Evolutionary conservation across 2,888 invertebrate species (phyloP).

Genomic region (Tiliacea citrago): DNA sequence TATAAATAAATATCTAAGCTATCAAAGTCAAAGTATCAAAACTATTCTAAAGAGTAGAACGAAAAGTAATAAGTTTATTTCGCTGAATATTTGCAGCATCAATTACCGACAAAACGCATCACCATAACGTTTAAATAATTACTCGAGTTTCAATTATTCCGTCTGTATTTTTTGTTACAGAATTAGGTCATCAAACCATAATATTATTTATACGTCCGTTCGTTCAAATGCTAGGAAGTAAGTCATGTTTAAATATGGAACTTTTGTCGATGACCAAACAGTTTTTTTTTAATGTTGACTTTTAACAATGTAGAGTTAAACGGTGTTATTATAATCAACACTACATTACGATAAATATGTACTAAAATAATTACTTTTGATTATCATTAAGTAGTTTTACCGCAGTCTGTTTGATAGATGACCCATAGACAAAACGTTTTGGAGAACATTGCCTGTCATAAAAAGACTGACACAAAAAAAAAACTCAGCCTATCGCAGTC

Average conservation of each 20-base stretch:
- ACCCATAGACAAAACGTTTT: neutral
- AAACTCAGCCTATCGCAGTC: too few species aligned
- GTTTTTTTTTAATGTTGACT: slow-evolving; percentile 2
- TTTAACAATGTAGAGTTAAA: neutral
- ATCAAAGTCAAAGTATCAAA: neutral
- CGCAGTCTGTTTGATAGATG: neutral
- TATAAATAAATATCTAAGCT: neutral
- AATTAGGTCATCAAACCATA: slow-evolving; percentile 59
- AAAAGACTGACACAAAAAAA: too few species aligned
- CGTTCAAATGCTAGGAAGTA: slow-evolving; percentile 38
- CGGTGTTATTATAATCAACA: neutral
- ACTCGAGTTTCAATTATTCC: slow-evolving; percentile 37
- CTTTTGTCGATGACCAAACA: slow-evolving; percentile 35
- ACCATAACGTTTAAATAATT: slow-evolving; percentile 53
- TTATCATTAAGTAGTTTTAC: neutral
- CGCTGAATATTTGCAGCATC: slow-evolving; percentile 10
- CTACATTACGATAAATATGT: neutral
- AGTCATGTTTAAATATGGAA: slow-evolving; percentile 57
- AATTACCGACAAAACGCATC: slow-evolving; percentile 42
- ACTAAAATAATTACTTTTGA: neutral
- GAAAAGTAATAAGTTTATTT: slow-evolving; percentile 16
- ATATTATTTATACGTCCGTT: slow-evolving; percentile 41
- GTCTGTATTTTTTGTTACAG: slow-evolving; percentile 47
- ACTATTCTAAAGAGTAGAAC: slow-evolving; percentile 8
- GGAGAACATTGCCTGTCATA: neutral